Evolutionary conservation across 1,140 invertebrate genomes (phyloP), one percentile per base, ranked within the genome.

Genomic region (Potamilus streckersoni): DNA sequence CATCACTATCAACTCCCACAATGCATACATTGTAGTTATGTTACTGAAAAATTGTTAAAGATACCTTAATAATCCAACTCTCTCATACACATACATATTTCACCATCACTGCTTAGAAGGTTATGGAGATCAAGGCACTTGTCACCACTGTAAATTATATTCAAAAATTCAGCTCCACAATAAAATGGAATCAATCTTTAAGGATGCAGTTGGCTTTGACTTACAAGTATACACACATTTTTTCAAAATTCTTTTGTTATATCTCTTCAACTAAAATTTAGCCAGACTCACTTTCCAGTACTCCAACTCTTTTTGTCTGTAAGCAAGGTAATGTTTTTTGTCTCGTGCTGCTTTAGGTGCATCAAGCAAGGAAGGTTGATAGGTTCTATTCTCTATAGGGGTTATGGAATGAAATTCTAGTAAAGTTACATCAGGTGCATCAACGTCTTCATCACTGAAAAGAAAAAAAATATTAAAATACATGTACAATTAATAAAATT

Each of bases 231-330:
- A 57, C 20, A n/a, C 27, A 15, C 0, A 14, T 6, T 13, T 19
- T 55, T 14, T 14, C 20, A 20, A 49, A 49, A 49, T 49, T 6
- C 38, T 49, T 6, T 31, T 49, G 38, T 49, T 1, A 49, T 11
- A 49, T 49, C 38, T 49, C 11, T 49, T 49, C 38, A 49, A 49
- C 6, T 8, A 49, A 49, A 49, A 49, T 6, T 49, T 0, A 56
- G 19, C 4, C n/a, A 31, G n/a, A 73, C 74, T 73, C 49, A 82
- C 81, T 59, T 60, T 74, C 81, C 81, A 82, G 59, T 80, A 82
- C 27, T 78, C 19, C 11, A 71, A 58, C 55, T 82, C 81, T 49
- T 68, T 72, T 27, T 69, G 73, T 17, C 31, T 66, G 73, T 78
- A 82, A 8, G 64, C 57, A 16, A 72, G 23, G 15, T 67, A 72